Evolutionary conservation across 1,140 invertebrate genomes (phyloP).

Genomic region (Drosophila lacertosa): DNA sequence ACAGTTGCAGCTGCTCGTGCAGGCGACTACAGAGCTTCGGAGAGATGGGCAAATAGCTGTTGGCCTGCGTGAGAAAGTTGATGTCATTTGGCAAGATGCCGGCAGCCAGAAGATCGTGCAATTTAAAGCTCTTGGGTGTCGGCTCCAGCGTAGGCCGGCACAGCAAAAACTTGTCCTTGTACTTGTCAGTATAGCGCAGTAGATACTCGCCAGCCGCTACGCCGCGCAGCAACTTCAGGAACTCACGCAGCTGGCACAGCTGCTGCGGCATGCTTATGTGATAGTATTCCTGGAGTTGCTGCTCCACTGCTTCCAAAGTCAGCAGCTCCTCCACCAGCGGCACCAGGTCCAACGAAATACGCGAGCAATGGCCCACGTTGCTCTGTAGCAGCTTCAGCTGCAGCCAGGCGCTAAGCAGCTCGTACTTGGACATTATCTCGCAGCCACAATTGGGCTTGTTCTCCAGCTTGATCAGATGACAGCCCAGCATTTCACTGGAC

Average conservation of each 20-base stretch:
- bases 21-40: conserved; percentile 54
- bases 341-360: conserved; percentile 55
- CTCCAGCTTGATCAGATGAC: conserved; percentile 66
- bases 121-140: conserved; percentile 44
- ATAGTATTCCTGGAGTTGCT: conserved; percentile 57
- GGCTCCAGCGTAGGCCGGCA: conserved; percentile 44
- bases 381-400: conserved; percentile 57
- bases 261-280: conserved; percentile 48
- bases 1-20: conserved; percentile 50
- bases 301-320: conserved; percentile 41
- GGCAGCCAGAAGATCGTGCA: conserved; percentile 42
- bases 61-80: conserved; percentile 50
- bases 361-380: conserved; percentile 43
- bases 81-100: conserved; percentile 36
- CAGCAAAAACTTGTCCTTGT: conserved; percentile 64
- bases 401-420: conserved; percentile 67
- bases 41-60: conserved; percentile 58
- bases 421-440: conserved; percentile 73
- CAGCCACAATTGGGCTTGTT: conserved; percentile 75
- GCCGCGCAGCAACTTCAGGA: conserved; percentile 55
- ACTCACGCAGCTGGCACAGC: conserved; percentile 58
- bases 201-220: conserved; percentile 57
- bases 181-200: conserved; percentile 61
- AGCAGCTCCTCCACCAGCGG: conserved; percentile 56
- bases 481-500: conserved; percentile 37